A percentile compares a stretch with the other conserved stretches of the same genome.
Evolutionary conservation across 2,797 vertebrate genomes (phyloP).

Genomic region (Enteromius anoplus): DNA sequence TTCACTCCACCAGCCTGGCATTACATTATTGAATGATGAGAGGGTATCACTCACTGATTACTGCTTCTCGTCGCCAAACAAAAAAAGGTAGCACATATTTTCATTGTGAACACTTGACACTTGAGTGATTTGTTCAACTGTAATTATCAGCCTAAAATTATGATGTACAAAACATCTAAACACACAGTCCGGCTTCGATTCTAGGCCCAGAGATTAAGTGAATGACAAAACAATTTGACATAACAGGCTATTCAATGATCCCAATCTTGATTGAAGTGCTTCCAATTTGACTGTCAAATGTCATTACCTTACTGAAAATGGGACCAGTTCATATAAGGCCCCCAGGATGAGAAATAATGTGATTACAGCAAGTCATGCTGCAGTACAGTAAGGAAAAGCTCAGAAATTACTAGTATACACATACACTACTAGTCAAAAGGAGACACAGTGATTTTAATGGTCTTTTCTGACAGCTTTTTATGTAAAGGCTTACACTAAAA

Average conservation of each 20-base stretch:
- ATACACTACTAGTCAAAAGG: background rate
- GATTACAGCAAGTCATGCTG: constrained; percentile 40
- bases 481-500: background rate
- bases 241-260: constrained; percentile 73
- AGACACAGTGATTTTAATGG: background rate
- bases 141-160: constrained; percentile 67
- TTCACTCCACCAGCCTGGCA: constrained; percentile 58
- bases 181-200: constrained; percentile 59
- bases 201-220: constrained; percentile 64
- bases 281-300: constrained; percentile 62
- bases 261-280: constrained; percentile 67
- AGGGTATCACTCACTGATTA: constrained; percentile 63
- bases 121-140: constrained; percentile 63
- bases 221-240: constrained; percentile 66
- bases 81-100: constrained; percentile 63
- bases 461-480: background rate
- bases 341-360: constrained; percentile 30
- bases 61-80: constrained; percentile 61
- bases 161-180: constrained; percentile 64
- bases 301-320: constrained; percentile 58
- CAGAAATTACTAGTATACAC: background rate
- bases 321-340: constrained; percentile 49
- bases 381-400: constrained; percentile 14
- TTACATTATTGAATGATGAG: constrained; percentile 59
- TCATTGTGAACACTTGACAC: constrained; percentile 64